Evolutionary conservation across 2,113 vertebrate genomes (phyloP), one percentile per base, ranked within the genome.

Genomic region (Antigone vipio): DNA sequence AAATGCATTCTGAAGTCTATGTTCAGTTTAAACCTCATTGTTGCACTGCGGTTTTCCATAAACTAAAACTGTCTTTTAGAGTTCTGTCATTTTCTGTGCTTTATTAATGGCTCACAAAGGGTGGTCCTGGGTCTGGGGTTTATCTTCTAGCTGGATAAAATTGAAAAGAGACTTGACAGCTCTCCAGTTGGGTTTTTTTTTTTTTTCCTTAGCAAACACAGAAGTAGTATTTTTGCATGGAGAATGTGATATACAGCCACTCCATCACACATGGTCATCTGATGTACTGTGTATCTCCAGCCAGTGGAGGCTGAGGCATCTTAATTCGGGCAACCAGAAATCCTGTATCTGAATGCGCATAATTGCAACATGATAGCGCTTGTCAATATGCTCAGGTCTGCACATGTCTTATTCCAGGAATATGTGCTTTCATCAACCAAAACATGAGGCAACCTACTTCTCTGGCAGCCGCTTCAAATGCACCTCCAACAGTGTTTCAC

Each of bases 341-440:
- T 68, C 15, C 9, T 2, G 0, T 29, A 23, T 64, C 38, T 68
- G 52, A 93, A 75, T 4, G 9, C 2, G 0, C 2, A 0, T 50
- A 27, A 42, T 27, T 63, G n/a, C 34, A 71, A 27, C 14, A 32
- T 27, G 42, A 74, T 22, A 59, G 19, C 5, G 29, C 16, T 67
- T 30, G 24, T 75, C 9, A 5, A 26, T 21, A 40, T 3, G 0
- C 8, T 60, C 18, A 50, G 42, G 22, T 45, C 64, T 75, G 60
- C 11, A 75, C 4, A 5, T 3, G 3, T 68, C 23, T 56, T 27
- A 27, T 35, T 68, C 66, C 23, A 74, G 42, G 35, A 68, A 30
- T 6, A 23, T 1, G 2, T 53, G 9, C 21, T 49, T 79, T 68
- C 55, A 32, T 34, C 34, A 55, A 21, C 30, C 40, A 80, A 68